phyloP scores from a whole-genome alignment of 1,140 invertebrate genomes.

The Liolophura sinensis region DNA sequence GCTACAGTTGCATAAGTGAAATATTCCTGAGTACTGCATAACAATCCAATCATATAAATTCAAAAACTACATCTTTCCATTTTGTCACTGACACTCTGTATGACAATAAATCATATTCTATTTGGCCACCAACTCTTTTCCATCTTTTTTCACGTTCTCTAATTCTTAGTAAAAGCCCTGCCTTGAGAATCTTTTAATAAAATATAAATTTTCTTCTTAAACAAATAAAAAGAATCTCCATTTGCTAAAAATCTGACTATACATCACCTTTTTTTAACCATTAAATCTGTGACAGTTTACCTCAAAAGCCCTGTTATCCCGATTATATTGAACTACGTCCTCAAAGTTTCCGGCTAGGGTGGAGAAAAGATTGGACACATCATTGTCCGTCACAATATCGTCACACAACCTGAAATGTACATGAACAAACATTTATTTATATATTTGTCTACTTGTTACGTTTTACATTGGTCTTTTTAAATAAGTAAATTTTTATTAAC shows the following conservation, averaged over 20 bases:
- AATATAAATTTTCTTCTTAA: slow-evolving; percentile 3
- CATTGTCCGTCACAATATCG: slow-evolving; percentile 69
- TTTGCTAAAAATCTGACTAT: not conserved
- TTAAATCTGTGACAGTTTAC: slow-evolving; percentile 19
- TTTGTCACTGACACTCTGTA: no score
- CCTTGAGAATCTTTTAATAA: slow-evolving; percentile 55
- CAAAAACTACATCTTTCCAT: no score
- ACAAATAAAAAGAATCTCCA: slow-evolving; percentile 1
- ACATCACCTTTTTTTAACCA: not conserved
- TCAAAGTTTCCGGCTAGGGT: slow-evolving; percentile 76
- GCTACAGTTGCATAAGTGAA: no score
- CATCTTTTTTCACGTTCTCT: not conserved
- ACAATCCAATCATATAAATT: no score
- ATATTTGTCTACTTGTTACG: no score
- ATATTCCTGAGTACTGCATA: no score
- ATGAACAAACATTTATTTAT: no score
- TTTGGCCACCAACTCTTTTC: no score
- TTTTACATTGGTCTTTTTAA: no score
- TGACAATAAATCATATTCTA: no score
- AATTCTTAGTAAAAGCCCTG: slow-evolving; percentile 39
- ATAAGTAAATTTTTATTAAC: no score
- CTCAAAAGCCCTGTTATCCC: slow-evolving; percentile 80
- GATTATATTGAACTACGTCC: slow-evolving; percentile 91
- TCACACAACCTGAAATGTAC: slow-evolving; percentile 71
- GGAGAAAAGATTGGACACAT: slow-evolving; percentile 78